Evolutionary conservation across 1,140 invertebrate species (phyloP), one percentile per base, ranked within the genome.

Genomic region (Glomeris maerens): DNA sequence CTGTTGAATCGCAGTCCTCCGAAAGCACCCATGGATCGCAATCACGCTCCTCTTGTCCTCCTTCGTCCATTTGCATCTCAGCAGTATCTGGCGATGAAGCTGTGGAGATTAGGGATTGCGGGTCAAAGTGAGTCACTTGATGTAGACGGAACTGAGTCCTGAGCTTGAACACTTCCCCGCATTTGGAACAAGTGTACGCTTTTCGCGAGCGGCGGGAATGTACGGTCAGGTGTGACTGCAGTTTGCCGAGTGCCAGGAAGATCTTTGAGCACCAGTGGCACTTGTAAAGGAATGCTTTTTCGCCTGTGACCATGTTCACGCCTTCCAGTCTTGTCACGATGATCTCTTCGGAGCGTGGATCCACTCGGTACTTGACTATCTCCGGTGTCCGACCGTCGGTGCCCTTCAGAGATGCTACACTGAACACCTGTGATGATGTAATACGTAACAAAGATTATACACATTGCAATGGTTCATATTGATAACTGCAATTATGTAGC

Each of bases 191-290:
- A 38, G 64, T 62, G 57, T 63, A 67, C 22, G 23, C 55, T 59
- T 4, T 59, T 21, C 59, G 47, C 45, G 61, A 57, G 29, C 54
- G 59, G 20, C 63, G 60, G 51, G 61, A 63, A 56, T 71, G 67
- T 7, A 62, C 50, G 2, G 64, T 63, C 27, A 72, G 57, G 57
- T 72, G 70, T 47, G 54, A 60, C 55, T 66, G 62, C 13, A 69
- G 55, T 42, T 62, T 58, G 14, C 60, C 57, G 17, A 71, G 52
- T 2, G 60, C 62, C 28, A 62, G 55, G 57, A 67, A 69, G 13
- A 69, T 59, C 45, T 66, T 63, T 13, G 62, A 59, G 57, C 71
- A 73, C 3, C 70, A 49, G 48, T 69, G 65, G 57, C 71, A 73
- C 57, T 71, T 69, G 52, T 68, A 73, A 2, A 71, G 57, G 14